Percentiles rank a stretch among this genome's conserved stretches.
Evolutionary conservation across 2,797 vertebrate species (phyloP).

Genomic region (Oreochromis mossambicus): DNA sequence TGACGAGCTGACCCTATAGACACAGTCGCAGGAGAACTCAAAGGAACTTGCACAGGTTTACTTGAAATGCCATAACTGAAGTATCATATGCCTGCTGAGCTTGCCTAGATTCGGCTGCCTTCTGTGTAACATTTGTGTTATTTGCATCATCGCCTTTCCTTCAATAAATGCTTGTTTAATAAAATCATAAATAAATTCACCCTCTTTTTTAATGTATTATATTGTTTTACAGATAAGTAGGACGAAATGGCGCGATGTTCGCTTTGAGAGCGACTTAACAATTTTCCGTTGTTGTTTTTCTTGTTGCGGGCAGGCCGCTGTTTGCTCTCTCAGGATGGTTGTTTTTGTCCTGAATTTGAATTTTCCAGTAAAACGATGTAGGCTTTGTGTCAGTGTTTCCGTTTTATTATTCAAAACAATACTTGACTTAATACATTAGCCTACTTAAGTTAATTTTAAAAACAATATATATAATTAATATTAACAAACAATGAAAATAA

Average conservation of each 20-base stretch:
- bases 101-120: slow-evolving; percentile 6
- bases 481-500: not conserved
- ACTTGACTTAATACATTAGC: not conserved
- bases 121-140: slow-evolving; percentile 44
- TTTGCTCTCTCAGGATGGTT: not conserved
- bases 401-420: not conserved
- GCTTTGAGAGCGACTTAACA: not conserved
- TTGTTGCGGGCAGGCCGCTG: not conserved
- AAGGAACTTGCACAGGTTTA: slow-evolving; percentile 51
- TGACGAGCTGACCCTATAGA: slow-evolving; percentile 78
- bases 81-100: slow-evolving; percentile 26
- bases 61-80: slow-evolving; percentile 20
- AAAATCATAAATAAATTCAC: slow-evolving; percentile 55
- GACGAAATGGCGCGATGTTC: not conserved
- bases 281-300: not conserved
- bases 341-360: not conserved
- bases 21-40: not conserved
- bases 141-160: slow-evolving; percentile 45
- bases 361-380: not conserved
- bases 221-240: not conserved
- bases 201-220: not conserved
- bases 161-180: slow-evolving; percentile 74
- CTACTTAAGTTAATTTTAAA: not conserved
- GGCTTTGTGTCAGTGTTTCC: not conserved
- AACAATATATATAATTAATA: not conserved